Evolutionary conservation across 2,888 invertebrate genomes (phyloP), one percentile per base, ranked within the genome.

Genomic region (Antitype chi): DNA sequence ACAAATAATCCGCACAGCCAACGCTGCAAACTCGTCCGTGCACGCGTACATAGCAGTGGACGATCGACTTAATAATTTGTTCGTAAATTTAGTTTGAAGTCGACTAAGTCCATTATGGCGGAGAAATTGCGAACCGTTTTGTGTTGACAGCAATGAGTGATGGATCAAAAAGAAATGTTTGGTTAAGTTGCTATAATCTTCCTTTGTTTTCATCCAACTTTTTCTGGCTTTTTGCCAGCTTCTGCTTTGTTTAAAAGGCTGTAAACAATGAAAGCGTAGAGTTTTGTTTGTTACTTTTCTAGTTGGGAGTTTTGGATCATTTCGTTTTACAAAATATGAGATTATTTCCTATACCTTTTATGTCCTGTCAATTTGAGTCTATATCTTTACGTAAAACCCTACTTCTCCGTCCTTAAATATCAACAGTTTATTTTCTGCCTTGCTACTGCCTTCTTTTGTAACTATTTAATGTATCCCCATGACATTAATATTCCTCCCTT

Each of bases 141-240:
- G 77, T 66, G 74, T 68, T 72, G 78, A 74, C 76, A 60, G 76
- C 57, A 67, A 75, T 76, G 75, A 85, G 62, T 74, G 74, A 84
- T 84, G 74, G 74, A 64, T 75, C 71, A 78, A 71, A 77, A 86
- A 86, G 49, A 71, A 77, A 83, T 66, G 70, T 84, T 77, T 81
- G 76, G 74, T 74, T 69, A 85, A 74, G 74, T 84, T 77, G 8
- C 74, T 49, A 53, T 70, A 81, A 71, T 74, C 57, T 71, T 66
- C n/a, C 60, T 72, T 85, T 72, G 77, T 77, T 74, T 82, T 63
- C 62, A 66, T 55, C 0, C 32, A 60, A 64, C 52, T 47, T 53
- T 72, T 71, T 66, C 25, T 72, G 74, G 76, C 70, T 2, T 55
- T 59, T 63, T 71, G 69, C 74, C 62, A 85, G 53, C 28, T 20